Percentiles rank a stretch among this genome's conserved stretches.
Conservation (phyloP, 2,888 invertebrate genomes). For the Bombyx huttoni region DNA sequence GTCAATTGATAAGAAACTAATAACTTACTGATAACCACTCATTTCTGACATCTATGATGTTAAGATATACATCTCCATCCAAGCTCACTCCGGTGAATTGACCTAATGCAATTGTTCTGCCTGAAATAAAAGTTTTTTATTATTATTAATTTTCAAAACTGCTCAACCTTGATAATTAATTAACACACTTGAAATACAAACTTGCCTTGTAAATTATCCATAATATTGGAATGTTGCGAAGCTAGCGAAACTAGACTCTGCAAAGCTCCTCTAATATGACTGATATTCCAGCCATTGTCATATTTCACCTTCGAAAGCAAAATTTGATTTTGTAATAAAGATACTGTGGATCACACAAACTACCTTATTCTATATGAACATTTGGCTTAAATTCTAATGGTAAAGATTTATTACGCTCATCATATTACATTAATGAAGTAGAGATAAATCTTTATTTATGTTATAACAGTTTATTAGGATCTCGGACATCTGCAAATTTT, state of each 20-base stretch:
- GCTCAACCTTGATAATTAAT: not conserved
- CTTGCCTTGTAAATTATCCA: slow-evolving; percentile 76
- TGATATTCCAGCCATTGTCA: slow-evolving; percentile 91
- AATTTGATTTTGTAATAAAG: not conserved
- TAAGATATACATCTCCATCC: slow-evolving; percentile 91
- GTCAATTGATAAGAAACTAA: not conserved
- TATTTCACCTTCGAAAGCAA: slow-evolving; percentile 66
- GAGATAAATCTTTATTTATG: slow-evolving; percentile 1
- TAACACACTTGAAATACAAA: not conserved
- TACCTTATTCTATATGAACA: too few relatives aligned
- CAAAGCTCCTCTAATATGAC: slow-evolving; percentile 91
- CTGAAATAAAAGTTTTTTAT: slow-evolving; percentile 35
- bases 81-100: slow-evolving; percentile 92
- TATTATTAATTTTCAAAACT: not conserved
- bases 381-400: too few relatives aligned
- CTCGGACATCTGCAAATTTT: not conserved
- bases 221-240: slow-evolving; percentile 79
- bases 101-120: slow-evolving; percentile 86
- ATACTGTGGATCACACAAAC: too few relatives aligned
- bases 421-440: too few relatives aligned
- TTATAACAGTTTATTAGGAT: too few relatives aligned
- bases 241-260: slow-evolving; percentile 85
- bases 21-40: slow-evolving; percentile 91
- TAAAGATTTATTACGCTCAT: too few relatives aligned
- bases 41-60: slow-evolving; percentile 92